These are phyloP conservation scores for Microtus richardsoni DNA, from an alignment of 2,113 vertebrate genomes.

Conservation along the genomic window DNA sequence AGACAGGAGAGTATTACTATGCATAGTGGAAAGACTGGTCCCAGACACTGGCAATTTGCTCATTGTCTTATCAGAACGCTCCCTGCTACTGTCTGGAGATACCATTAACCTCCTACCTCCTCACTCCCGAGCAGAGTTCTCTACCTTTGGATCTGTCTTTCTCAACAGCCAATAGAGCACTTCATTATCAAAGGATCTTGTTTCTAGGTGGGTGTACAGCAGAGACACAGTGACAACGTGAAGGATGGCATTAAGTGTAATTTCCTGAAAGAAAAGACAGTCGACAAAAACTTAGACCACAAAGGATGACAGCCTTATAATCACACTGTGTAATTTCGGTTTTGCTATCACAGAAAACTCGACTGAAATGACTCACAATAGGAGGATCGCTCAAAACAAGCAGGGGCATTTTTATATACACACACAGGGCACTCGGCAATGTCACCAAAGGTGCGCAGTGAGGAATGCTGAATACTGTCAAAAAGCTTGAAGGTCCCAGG, in stretches of 20 bases:
- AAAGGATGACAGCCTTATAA: constrained; percentile 24
- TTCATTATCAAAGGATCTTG: constrained; percentile 73
- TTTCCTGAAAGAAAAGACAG: constrained; percentile 62
- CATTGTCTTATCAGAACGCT: constrained; percentile 4
- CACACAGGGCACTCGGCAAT: neutral
- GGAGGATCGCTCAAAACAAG: constrained; percentile 29
- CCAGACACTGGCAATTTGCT: constrained; percentile 37
- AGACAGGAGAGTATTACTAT: constrained; percentile 20
- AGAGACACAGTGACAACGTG: neutral
- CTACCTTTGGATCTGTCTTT: constrained; percentile 57
- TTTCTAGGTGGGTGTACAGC: constrained; percentile 1
- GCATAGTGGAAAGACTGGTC: neutral
- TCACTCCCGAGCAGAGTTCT: constrained; percentile 53
- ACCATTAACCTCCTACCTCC: constrained; percentile 55
- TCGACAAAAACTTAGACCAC: constrained; percentile 50
- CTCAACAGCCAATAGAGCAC: constrained; percentile 48
- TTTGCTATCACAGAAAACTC: constrained; percentile 10
- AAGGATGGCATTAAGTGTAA: constrained; percentile 40
- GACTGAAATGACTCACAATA: constrained; percentile 13
- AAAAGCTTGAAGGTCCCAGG: neutral
- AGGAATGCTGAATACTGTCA: neutral
- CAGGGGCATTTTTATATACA: neutral
- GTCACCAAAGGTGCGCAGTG: neutral
- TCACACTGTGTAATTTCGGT: neutral
- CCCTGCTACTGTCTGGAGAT: constrained; percentile 38